These are phyloP conservation scores for Eulemur macaco DNA, from an alignment of 2,113 vertebrate genomes.

Conservation along the genomic window DNA sequence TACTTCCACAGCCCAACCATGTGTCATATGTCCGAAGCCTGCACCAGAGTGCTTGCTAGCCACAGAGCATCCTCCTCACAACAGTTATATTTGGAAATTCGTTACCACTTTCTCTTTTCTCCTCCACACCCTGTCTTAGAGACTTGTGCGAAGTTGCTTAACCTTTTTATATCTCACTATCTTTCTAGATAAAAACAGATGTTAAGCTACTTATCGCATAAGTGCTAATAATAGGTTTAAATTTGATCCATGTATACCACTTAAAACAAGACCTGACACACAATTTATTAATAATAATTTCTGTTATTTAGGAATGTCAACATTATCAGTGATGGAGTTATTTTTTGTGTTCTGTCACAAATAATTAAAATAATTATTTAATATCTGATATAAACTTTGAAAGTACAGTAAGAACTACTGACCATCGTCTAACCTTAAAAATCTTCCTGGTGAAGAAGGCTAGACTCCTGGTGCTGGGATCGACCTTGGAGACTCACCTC, in stretches of 20 bases:
- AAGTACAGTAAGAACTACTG: background rate
- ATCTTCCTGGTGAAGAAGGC: background rate
- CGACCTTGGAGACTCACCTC: background rate
- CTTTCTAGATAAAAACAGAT: background rate
- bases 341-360: background rate
- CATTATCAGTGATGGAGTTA: background rate
- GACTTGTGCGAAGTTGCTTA: background rate
- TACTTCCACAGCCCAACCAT: too few relatives aligned
- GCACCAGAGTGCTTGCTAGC: too few relatives aligned
- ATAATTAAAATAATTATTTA: background rate
- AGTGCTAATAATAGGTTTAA: background rate
- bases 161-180: background rate
- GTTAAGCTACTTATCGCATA: background rate
- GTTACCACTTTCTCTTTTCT: background rate
- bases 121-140: background rate
- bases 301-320: background rate
- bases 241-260: background rate
- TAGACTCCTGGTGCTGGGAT: background rate
- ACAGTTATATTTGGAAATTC: background rate
- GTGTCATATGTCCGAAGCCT: too few relatives aligned
- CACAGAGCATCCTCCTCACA: too few relatives aligned
- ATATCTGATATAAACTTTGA: background rate
- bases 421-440: background rate
- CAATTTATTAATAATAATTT: background rate
- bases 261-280: background rate